Base-by-base conservation (phyloP, 2,888 invertebrate species). In the Alcis repandata region DNA sequence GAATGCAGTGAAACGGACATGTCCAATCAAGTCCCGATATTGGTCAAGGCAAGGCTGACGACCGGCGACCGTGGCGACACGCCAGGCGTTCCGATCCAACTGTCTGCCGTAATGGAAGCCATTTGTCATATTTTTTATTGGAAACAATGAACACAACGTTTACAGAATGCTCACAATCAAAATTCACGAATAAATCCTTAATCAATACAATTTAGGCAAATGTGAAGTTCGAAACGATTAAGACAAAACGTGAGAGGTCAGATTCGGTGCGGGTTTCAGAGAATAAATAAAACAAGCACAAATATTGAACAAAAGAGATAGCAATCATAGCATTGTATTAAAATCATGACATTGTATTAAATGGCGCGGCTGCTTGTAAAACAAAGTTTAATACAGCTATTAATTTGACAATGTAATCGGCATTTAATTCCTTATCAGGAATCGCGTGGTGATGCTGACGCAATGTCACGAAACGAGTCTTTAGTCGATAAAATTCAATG, bases 41-140 rank as follows among this genome's bases (percentile, higher is more conserved):
- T 91, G 92, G 92, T 92, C 92, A 92, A 92, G 92, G 92, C 87
- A 80, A 90, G 85, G 85, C 85, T 83, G 82, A 78, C 85, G 90
- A 87, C 88, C 90, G 59, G 52, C 33, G 36, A 43, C 46, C 59
- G 54, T 91, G 91, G 90, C 87, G 84, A 80, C 85, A 86, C 82
- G 91, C 90, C 90, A 91, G 86, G 79, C 85, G 63, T 54, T 62
- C 56, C 36, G 49, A 46, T 20, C 59, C 45, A 51, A 57, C 79
- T 80, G 80, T 76, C 61, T 67, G 68, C 72, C 62, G 76, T 87
- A 88, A 89, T 88, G 81, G 79, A 80, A 76, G 76, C 78, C 79
- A 84, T 88, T 88, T 88, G 81, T 89, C 85, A 83, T 85, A 79
- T 85, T 86, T 86, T 89, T 87, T 87, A 86, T 84, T 83, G 77